These are phyloP conservation scores for Forbesichthys agassizii DNA, from an alignment of 2,113 vertebrate species.

Conservation along the genomic window DNA sequence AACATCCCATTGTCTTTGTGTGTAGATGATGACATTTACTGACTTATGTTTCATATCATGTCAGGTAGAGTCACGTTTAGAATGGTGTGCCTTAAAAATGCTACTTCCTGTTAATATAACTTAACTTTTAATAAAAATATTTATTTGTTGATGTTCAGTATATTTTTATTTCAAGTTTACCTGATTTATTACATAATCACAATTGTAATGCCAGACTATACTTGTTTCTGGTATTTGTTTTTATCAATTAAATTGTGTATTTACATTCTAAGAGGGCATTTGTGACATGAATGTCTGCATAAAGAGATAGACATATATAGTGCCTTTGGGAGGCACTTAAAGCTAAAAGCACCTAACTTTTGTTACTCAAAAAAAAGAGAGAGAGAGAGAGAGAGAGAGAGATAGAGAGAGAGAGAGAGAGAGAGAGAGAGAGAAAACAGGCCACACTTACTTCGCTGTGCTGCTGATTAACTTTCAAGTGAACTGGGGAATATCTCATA, in stretches of 20 bases:
- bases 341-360: conserved; percentile 4
- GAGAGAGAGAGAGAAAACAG: conserved; percentile 12
- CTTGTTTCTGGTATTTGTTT: no score
- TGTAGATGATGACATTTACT: conserved; percentile 60
- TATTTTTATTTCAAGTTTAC: no score
- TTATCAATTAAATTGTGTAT: neutral
- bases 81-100: neutral
- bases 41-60: conserved; percentile 67
- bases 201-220: no score
- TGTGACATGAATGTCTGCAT: neutral
- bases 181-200: no score
- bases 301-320: neutral
- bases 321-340: neutral
- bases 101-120: conserved; percentile 6
- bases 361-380: neutral
- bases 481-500: conserved; percentile 41
- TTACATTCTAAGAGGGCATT: neutral
- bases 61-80: conserved; percentile 60
- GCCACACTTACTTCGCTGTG: conserved; percentile 32
- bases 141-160: no score
- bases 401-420: neutral
- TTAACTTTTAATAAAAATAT: neutral
- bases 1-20: conserved; percentile 65
- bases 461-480: conserved; percentile 52
- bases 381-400: neutral